Conservation (phyloP, 2,888 invertebrate genomes). For the Chrysotoxum bicinctum region DNA sequence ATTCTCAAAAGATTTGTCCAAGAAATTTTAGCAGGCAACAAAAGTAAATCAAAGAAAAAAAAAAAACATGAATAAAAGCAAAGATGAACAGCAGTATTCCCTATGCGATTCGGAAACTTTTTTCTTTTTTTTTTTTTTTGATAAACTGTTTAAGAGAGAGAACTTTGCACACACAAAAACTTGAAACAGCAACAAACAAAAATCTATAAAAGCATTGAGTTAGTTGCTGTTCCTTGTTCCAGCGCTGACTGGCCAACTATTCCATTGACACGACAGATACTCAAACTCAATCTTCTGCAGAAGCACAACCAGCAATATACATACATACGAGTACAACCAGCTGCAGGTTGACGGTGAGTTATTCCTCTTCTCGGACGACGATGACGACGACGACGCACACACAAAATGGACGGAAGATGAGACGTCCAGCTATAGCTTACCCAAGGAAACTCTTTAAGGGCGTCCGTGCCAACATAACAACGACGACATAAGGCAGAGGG, state of each 20-base stretch:
- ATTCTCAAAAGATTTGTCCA: conserved; percentile 43
- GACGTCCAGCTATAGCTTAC: conserved; percentile 44
- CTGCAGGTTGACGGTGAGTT: conserved; percentile 64
- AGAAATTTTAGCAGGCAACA: conserved; percentile 50
- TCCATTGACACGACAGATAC: conserved; percentile 67
- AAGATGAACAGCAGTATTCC: conserved; percentile 51
- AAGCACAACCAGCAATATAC: conserved; percentile 17
- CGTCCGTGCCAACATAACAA: conserved; percentile 34
- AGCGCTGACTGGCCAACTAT: conserved; percentile 52
- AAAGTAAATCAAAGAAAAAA: conserved; percentile 8
- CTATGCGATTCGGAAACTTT: conserved; percentile 57
- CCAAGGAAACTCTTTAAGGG: conserved; percentile 51
- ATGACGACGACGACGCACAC: conserved; percentile 43
- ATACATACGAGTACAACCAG: conserved; percentile 43
- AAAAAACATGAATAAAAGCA: conserved; percentile 36
- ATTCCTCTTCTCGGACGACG: conserved; percentile 45
- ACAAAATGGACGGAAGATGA: conserved; percentile 22
- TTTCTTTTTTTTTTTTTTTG: conserved; percentile 1
- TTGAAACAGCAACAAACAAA: conserved; percentile 32
- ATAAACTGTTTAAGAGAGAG: conserved; percentile 37
- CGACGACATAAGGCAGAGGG: conserved; percentile 35
- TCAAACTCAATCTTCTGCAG: conserved; percentile 30
- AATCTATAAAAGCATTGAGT: conserved; percentile 39
- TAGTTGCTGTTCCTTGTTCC: conserved; percentile 55
- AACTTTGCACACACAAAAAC: conserved; percentile 51